Base-by-base conservation (phyloP, 2,113 vertebrate species). In the Phaethornis superciliosus region DNA sequence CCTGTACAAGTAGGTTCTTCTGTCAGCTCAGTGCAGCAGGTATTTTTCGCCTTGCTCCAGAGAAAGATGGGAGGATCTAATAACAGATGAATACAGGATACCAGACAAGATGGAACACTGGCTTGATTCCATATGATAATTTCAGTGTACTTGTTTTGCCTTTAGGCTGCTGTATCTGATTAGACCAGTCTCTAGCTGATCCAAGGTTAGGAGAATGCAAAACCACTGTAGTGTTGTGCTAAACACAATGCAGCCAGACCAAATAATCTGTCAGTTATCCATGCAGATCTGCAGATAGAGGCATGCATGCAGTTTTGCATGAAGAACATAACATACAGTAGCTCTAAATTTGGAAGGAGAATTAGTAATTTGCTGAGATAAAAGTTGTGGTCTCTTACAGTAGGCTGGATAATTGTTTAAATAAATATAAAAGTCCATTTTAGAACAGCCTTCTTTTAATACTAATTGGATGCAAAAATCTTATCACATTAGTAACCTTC, bases 401-500 rank as follows among this genome's bases (percentile, higher is more conserved):
- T 60, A 82, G 81, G 55, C 79, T 84, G 60, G 28, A 40, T 84
- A 89, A 92, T 93, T 81, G 49, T 74, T 91, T 89, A 95, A 97
- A 91, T 97, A 97, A 96, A 96, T 94, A 91, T 75, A 84, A 91
- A 90, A 90, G 79, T 96, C 96, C 64, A 37, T 95, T 97, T 94
- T 75, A 88, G 64, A 95, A 83, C 72, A 90, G 40, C 6, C 2
- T 92, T 65, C 85, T 86, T 96, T 96, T 96, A 95, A 96, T 95
- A 94, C 89, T 96, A 97, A 97, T 95, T 94, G 95, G 90, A 96
- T 95, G 93, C 96, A 96, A 95, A 97, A 95, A 96, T 93, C 93
- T 97, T 96, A 97, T 96, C 97, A 92, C 93, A 93, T 95, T 95
- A 94, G 89, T 93, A 96, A 94, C 95, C 95, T 96, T 96, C 96